A percentile compares a stretch with the other conserved stretches of the same genome.
These are phyloP conservation scores for Trissolcus basalis DNA, from an alignment of 1,140 invertebrate species.

Conservation along the genomic window DNA sequence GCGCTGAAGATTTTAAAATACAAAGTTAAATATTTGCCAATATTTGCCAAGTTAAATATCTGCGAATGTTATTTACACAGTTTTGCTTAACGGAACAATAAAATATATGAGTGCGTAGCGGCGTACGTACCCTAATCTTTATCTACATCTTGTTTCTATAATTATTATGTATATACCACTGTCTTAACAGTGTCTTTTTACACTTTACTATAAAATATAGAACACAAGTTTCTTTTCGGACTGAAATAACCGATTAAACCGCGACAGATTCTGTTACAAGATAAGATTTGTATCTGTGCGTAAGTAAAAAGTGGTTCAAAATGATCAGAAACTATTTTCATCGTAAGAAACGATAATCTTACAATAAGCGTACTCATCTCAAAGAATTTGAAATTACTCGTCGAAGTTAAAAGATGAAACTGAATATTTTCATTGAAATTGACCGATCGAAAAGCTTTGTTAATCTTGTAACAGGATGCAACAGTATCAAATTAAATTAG, in stretches of 20 bases:
- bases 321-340: too few species aligned
- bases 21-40: constrained; percentile 43
- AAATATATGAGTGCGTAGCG: constrained; percentile 31
- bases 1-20: constrained; percentile 26
- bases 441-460: not conserved
- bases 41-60: constrained; percentile 26
- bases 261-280: constrained; percentile 14
- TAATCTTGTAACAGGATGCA: constrained; percentile 15
- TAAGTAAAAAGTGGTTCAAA: too few species aligned
- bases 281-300: not conserved
- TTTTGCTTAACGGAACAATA: constrained; percentile 25
- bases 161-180: constrained; percentile 28
- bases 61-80: constrained; percentile 49
- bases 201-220: constrained; percentile 33
- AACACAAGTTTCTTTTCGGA: constrained; percentile 20
- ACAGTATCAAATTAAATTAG: constrained; percentile 24
- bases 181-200: constrained; percentile 35
- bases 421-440: not conserved
- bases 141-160: constrained; percentile 37
- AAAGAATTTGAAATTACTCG: not conserved
- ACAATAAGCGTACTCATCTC: too few species aligned
- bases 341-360: too few species aligned
- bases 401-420: not conserved
- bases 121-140: constrained; percentile 14
- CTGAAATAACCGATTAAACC: too few species aligned